Base-by-base conservation (phyloP, 2,113 vertebrate species). In the Chionodraco myersi region DNA sequence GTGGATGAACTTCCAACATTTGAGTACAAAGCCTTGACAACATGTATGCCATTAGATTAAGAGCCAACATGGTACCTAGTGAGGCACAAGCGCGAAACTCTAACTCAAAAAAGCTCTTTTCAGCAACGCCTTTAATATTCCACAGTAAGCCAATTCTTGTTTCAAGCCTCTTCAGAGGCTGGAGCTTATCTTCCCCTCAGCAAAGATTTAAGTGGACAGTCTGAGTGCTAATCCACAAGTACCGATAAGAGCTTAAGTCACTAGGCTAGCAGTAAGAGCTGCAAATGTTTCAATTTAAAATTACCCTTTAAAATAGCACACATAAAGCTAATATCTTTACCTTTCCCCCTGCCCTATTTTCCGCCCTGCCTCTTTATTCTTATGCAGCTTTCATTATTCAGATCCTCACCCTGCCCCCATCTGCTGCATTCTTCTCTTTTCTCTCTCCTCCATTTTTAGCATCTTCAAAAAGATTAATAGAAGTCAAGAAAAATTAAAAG, bases 151-250 rank as follows among this genome's bases (percentile, higher is more conserved):
- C 75, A 45, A 6, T 51, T 86, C 41, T 53, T 30, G 36, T 51
- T 80, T 77, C 21, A 59, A 66, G 62, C 53, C 44, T 72, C 61
- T 49, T 62, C 23, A 49, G 52, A 58, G 60, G 49, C 79, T 59
- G 75, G 18, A 65, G 67, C 72, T 82, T 73, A 82, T 86, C 81
- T 34, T 61, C 61, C 83, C 53, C 34, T 63, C 71, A 58, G 75
- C 13, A 71, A 78, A 77, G 45, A 66, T 72, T 73, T 83, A 75
- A 82, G 84, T 82, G 73, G 76, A 72, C 62, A n/a, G 75, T 61
- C 68, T 82, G 76, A 83, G 65, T 71, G 79, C 69, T 80, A 67
- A 75, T 78, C 69, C 68, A 41, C 45, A 26, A 54, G 80, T 34
- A 52, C 45, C 23, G 48, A 59, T 85, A 73, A 83, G 54, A 85